Evolutionary conservation across 2,888 invertebrate genomes (phyloP).

Genomic region (Gastrophysa polygoni): DNA sequence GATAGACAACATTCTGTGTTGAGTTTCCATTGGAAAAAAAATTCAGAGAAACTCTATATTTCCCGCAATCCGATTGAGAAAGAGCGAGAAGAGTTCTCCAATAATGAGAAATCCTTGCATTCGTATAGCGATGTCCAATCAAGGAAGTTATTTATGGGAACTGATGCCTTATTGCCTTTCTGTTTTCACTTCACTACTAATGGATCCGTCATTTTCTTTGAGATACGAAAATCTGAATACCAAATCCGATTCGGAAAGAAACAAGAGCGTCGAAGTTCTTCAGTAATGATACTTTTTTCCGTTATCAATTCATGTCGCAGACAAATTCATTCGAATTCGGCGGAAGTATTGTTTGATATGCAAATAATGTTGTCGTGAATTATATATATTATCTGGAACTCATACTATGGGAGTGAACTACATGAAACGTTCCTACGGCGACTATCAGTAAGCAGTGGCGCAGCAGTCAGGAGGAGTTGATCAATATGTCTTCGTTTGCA

Average conservation of each 20-base stretch:
- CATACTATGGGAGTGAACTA: too few species aligned
- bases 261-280: background rate
- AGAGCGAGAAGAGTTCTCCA: background rate
- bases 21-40: too few species aligned
- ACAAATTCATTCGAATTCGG: conserved; percentile 20
- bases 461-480: too few species aligned
- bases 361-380: conserved; percentile 24
- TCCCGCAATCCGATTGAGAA: background rate
- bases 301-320: conserved; percentile 23
- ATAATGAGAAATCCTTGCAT: background rate
- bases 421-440: too few species aligned
- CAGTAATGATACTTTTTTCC: background rate
- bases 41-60: too few species aligned
- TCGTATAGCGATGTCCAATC: background rate
- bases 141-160: background rate
- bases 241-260: background rate
- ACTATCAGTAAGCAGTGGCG: too few species aligned
- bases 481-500: too few species aligned
- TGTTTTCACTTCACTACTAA: background rate
- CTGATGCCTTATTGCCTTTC: background rate
- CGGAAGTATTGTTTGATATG: conserved; percentile 26
- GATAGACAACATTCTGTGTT: too few species aligned
- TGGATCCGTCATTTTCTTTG: background rate
- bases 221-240: background rate
- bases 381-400: too few species aligned